Conservation (phyloP, 2,797 vertebrate species). For the Enteromius radiatus region DNA sequence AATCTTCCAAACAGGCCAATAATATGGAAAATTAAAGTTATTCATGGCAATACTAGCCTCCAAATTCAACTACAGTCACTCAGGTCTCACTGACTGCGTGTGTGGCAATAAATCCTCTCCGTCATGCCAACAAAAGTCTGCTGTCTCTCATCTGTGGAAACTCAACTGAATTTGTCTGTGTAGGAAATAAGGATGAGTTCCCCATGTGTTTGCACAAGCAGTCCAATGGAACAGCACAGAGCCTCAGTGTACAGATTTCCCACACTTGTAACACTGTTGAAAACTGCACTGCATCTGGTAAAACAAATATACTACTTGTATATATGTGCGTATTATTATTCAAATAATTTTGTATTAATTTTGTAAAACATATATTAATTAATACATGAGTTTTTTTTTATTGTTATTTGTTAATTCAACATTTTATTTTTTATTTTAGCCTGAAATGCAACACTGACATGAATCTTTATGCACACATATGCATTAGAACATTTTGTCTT, state of each 20-base stretch:
- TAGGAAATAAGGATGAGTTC: slow-evolving; percentile 21
- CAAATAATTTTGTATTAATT: background rate
- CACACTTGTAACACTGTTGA: background rate
- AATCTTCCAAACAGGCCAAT: background rate
- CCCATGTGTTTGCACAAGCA: background rate
- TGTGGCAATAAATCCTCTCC: background rate
- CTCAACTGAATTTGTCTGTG: background rate
- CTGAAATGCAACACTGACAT: background rate
- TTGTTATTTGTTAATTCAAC: background rate
- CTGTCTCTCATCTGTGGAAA: slow-evolving; percentile 23
- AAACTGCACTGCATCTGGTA: background rate
- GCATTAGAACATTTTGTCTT: background rate
- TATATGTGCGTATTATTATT: background rate
- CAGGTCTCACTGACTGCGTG: background rate
- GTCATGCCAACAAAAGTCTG: slow-evolving; percentile 18
- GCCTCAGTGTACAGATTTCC: background rate
- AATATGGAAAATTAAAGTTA: slow-evolving; percentile 12
- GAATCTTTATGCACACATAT: background rate
- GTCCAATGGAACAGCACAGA: background rate
- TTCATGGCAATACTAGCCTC: background rate
- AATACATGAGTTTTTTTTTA: background rate
- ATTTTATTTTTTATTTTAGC: background rate
- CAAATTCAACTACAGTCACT: slow-evolving; percentile 7
- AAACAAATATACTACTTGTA: background rate
- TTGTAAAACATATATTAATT: background rate